Percentiles rank a stretch among this genome's conserved stretches.
Conservation (phyloP, 2,113 vertebrate species). For the Equus quagga region DNA sequence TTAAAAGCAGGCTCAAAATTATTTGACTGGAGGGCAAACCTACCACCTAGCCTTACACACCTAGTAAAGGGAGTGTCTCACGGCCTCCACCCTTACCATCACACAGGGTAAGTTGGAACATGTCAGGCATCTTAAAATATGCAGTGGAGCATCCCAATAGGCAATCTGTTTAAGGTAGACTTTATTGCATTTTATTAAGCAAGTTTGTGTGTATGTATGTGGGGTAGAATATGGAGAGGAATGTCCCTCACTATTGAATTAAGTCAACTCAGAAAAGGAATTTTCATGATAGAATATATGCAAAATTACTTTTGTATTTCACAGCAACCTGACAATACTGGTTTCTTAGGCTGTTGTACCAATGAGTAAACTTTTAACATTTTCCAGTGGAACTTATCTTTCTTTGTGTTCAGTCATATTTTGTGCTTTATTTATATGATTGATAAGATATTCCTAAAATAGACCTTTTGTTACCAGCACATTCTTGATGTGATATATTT, state of each 20-base stretch:
- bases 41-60: constrained; percentile 26
- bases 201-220: constrained; percentile 27
- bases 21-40: constrained; percentile 78
- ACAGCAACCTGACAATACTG: not conserved
- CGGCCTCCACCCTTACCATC: constrained; percentile 55
- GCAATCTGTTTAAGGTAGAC: constrained; percentile 67
- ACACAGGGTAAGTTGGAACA: constrained; percentile 66
- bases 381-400: not conserved
- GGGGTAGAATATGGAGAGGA: not conserved
- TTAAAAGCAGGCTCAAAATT: constrained; percentile 70
- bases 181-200: constrained; percentile 70
- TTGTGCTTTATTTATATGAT: constrained; percentile 50
- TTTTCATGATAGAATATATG: constrained; percentile 43
- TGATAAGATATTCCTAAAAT: constrained; percentile 34
- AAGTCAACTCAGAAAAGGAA: constrained; percentile 47
- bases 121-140: constrained; percentile 66
- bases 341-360: not conserved
- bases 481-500: constrained; percentile 25
- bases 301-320: constrained; percentile 34
- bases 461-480: not conserved
- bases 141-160: constrained; percentile 64
- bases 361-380: constrained; percentile 23
- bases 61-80: constrained; percentile 63
- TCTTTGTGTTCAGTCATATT: constrained; percentile 40
- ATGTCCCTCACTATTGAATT: constrained; percentile 51